Conservation (phyloP, 2,888 invertebrate species). For the Pyrochroa serraticornis region DNA sequence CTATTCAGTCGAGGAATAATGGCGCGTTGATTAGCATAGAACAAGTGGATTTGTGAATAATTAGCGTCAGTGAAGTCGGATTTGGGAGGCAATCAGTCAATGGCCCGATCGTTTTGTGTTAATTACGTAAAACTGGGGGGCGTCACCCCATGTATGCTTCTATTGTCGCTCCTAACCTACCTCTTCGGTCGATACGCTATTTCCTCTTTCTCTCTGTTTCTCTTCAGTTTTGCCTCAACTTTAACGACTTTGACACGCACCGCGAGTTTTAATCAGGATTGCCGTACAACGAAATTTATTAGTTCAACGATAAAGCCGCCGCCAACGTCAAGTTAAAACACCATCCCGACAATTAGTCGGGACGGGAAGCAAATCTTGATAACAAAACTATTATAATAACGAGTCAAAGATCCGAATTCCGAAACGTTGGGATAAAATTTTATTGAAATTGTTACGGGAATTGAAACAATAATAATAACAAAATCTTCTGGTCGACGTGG, state of each 20-base stretch:
- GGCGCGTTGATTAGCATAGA: no score
- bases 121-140: constrained; percentile 17
- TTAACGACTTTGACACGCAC: constrained; percentile 26
- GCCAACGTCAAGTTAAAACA: constrained; percentile 13
- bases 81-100: constrained; percentile 1
- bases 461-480: constrained; percentile 13
- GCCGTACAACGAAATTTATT: constrained; percentile 21
- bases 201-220: not conserved
- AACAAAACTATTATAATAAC: constrained; percentile 21
- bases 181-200: constrained; percentile 7
- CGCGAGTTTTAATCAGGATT: constrained; percentile 22
- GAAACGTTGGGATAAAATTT: not conserved
- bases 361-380: constrained; percentile 1
- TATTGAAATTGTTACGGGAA: not conserved
- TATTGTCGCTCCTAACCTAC: constrained; percentile 11
- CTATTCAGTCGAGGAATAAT: no score
- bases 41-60: no score
- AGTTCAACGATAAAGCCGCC: constrained; percentile 14
- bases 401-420: not conserved
- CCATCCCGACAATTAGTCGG: constrained; percentile 3
- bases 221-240: not conserved
- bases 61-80: no score
- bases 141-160: not conserved
- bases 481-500: constrained; percentile 5
- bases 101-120: not conserved